Evolutionary conservation across 2,888 invertebrate species (phyloP), one percentile per base, ranked within the genome.

Genomic region (Cecidostiba fungosa): DNA sequence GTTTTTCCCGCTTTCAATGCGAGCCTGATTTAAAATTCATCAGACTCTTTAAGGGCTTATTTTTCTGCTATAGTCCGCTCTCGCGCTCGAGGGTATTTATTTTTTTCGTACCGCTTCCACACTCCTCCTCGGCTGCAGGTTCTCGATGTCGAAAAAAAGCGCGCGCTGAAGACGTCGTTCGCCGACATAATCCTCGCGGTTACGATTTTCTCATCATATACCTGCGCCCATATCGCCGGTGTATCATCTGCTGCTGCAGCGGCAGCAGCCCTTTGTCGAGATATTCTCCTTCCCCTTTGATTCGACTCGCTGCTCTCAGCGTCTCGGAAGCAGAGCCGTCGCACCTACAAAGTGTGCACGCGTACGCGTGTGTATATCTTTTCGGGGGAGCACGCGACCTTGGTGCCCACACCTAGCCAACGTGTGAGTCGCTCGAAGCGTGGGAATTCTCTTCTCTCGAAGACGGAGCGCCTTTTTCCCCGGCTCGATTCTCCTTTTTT

Each of bases 21-120:
- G 88, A 87, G 89, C 84, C 92, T 92, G 92, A 93, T 93, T 93
- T 93, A 92, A 93, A 93, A 93, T 93, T 93, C 93, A 93, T 93
- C 93, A 93, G 92, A 89, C 92, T 92, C 92, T 93, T 92, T 92
- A 93, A 92, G 92, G 92, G 93, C 93, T 93, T 93, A 93, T 92
- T 92, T 92, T 92, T 92, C 91, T 91, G 91, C 91, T 91, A n/a
- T n/a, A 89, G 89, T 90, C 91, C 90, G 36, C 70, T 92, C 93
- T 92, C 90, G 23, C 72, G 92, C 93, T 92, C 90, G 89, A 86
- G 92, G 92, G 91, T 92, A 92, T 93, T 92, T 92, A 91, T 92
- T 89, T 90, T 91, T 88, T 85, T 79, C 70, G 74, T 81, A 26
- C 69, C 23, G 4, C 54, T 23, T 47, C 19, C 16, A 5, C 47